phyloP scores from a whole-genome alignment of 1,140 invertebrate species.

The Microplitis demolitor region DNA sequence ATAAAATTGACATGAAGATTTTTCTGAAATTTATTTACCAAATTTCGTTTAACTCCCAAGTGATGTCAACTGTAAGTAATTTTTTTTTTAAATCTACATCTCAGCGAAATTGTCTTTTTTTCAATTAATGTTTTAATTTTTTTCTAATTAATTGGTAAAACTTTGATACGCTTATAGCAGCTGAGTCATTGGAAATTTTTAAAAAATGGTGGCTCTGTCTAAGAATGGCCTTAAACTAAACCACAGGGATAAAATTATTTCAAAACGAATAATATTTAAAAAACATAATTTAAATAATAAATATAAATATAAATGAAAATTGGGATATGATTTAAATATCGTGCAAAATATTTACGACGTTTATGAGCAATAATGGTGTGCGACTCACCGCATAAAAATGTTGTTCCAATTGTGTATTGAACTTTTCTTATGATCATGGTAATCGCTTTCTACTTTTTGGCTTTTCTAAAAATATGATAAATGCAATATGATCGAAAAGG shows the following conservation, averaged over 20 bases:
- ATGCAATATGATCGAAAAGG: slow-evolving; percentile 56
- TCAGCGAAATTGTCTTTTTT: too few relatives aligned
- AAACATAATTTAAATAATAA: slow-evolving; percentile 39
- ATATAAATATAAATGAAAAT: slow-evolving; percentile 19
- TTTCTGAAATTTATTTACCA: too few relatives aligned
- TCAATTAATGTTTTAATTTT: too few relatives aligned
- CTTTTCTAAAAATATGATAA: slow-evolving; percentile 63
- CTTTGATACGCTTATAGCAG: too few relatives aligned
- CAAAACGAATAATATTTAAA: slow-evolving; percentile 30
- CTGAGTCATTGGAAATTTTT: too few relatives aligned
- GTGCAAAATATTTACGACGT: slow-evolving; percentile 57
- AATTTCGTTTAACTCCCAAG: too few relatives aligned
- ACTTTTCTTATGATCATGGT: slow-evolving; percentile 56
- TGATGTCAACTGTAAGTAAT: too few relatives aligned
- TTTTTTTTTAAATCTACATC: too few relatives aligned
- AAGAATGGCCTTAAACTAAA: slow-evolving; percentile 12
- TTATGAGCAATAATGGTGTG: slow-evolving; percentile 46
- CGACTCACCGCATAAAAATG: slow-evolving; percentile 64
- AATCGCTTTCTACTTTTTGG: slow-evolving; percentile 63
- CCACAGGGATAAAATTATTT: slow-evolving; percentile 30
- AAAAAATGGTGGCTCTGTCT: too few relatives aligned
- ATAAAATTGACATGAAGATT: too few relatives aligned
- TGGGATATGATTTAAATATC: slow-evolving; percentile 44
- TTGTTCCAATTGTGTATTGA: slow-evolving; percentile 63
- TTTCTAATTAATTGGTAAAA: too few relatives aligned